phyloP scores from a whole-genome alignment of 2,797 vertebrate genomes.

The Adrianichthys oophorus region DNA sequence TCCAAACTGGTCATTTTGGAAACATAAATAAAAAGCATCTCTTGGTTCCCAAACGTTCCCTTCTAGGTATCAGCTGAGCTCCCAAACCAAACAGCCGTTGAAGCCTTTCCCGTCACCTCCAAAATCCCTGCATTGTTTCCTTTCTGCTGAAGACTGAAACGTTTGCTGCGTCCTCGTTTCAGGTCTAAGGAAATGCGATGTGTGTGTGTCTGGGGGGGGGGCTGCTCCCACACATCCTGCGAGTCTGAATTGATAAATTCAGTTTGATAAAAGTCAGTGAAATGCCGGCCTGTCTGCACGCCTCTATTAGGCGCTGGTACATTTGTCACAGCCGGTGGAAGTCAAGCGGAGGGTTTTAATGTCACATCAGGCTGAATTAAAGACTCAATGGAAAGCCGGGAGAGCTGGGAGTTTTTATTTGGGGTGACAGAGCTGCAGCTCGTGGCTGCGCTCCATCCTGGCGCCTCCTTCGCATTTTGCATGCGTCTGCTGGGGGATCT shows the following conservation, averaged over 20 bases:
- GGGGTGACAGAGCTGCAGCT: slow-evolving; percentile 59
- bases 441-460: slow-evolving; percentile 50
- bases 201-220: not conserved
- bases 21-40: no score
- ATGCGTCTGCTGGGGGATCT: slow-evolving; percentile 62
- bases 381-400: slow-evolving; percentile 68
- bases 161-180: no score
- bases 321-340: slow-evolving; percentile 74
- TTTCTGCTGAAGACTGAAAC: no score
- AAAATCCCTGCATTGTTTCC: no score
- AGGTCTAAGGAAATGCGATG: no score
- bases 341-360: slow-evolving; percentile 78
- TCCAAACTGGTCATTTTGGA: no score
- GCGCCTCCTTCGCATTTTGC: slow-evolving; percentile 59
- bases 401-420: slow-evolving; percentile 67
- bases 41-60: no score
- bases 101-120: no score
- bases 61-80: no score
- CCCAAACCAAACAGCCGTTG: no score
- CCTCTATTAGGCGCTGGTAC: slow-evolving; percentile 75
- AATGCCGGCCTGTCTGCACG: slow-evolving; percentile 80
- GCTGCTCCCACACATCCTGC: slow-evolving; percentile 75
- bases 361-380: slow-evolving; percentile 73
- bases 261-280: slow-evolving; percentile 79
- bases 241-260: slow-evolving; percentile 76